Evolutionary conservation across 2,113 vertebrate genomes (phyloP).

Genomic region (Onychorhynchus coronatus): DNA sequence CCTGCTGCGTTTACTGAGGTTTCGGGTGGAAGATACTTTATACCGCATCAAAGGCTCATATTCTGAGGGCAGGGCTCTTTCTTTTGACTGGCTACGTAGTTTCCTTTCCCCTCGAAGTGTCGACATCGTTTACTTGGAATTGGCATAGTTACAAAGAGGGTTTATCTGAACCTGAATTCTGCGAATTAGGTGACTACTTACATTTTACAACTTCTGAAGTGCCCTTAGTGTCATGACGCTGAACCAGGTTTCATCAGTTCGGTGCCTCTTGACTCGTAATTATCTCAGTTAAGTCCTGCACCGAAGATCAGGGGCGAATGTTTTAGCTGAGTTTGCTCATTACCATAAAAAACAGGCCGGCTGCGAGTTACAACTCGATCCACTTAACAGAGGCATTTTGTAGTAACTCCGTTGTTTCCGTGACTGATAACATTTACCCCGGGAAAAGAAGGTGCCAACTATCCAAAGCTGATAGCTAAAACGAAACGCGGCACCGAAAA

Average conservation of each 20-base stretch:
- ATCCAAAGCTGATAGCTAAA: not conserved
- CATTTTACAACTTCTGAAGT: not conserved
- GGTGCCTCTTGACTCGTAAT: not conserved
- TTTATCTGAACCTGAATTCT: not conserved
- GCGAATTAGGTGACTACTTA: not conserved
- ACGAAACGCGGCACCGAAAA: not conserved
- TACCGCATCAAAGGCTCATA: rapidly evolving
- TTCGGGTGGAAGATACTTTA: not conserved
- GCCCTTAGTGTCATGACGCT: not conserved
- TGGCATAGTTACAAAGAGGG: not conserved
- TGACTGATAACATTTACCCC: not conserved
- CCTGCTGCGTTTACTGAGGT: not conserved
- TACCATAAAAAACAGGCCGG: not conserved
- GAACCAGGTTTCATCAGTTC: not conserved
- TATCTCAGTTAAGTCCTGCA: not conserved
- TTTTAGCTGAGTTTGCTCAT: not conserved
- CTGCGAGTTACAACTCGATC: not conserved
- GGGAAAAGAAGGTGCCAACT: not conserved
- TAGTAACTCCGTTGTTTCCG: not conserved
- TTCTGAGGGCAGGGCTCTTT: not conserved
- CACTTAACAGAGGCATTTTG: not conserved
- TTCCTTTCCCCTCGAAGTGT: not conserved
- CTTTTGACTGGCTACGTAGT: not conserved
- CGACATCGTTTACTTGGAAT: not conserved
- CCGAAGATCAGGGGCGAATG: not conserved